These are phyloP conservation scores for Mus pahari DNA, from an alignment of 2,113 vertebrate species.

Conservation along the genomic window DNA sequence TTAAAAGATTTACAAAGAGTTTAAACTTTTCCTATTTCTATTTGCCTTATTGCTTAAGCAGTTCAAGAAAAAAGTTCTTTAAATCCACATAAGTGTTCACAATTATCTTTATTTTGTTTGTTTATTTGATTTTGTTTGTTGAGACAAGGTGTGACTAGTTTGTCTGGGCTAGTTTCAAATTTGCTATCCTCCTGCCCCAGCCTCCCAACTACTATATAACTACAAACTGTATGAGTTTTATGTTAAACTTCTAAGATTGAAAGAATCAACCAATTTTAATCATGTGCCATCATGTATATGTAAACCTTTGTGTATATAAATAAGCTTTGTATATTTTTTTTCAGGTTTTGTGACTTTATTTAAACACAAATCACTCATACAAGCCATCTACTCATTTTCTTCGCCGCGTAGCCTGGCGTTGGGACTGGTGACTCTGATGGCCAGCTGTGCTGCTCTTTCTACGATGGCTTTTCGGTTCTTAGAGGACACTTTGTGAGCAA, in stretches of 20 bases:
- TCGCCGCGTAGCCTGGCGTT: too few species aligned
- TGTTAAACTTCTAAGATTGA: background rate
- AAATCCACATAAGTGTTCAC: background rate
- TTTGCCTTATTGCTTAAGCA: background rate
- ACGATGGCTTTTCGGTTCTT: too few species aligned
- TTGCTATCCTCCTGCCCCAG: background rate
- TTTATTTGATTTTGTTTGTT: background rate
- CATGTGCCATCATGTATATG: background rate
- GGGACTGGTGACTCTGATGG: too few species aligned
- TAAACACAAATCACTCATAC: too few species aligned
- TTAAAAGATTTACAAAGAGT: constrained; percentile 32
- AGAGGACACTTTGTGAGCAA: too few species aligned
- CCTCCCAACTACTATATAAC: background rate
- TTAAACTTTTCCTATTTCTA: constrained; percentile 2
- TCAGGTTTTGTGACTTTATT: too few species aligned
- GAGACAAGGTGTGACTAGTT: background rate
- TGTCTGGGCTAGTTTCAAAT: background rate
- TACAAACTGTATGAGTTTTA: constrained; percentile 36
- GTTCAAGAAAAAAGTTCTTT: background rate
- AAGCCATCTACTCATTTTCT: too few species aligned
- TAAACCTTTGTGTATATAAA: background rate
- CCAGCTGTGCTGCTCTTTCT: too few species aligned
- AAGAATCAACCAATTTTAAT: constrained; percentile 17
- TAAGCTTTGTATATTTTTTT: background rate
- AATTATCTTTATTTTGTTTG: background rate